These are phyloP conservation scores for Nesogale talazaci DNA, from an alignment of 2,113 vertebrate genomes.

Conservation along the genomic window DNA sequence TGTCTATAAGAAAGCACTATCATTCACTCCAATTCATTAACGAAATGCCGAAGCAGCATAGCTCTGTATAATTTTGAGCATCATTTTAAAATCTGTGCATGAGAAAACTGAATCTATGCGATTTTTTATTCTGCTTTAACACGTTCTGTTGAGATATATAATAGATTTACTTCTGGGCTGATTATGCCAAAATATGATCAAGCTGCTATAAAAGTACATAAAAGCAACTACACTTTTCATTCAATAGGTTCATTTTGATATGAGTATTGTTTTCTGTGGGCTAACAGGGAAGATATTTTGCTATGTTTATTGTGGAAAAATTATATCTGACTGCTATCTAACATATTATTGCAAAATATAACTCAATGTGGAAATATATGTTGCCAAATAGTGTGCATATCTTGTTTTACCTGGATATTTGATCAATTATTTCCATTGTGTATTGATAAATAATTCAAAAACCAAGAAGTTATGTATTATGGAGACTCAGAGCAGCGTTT, in stretches of 20 bases:
- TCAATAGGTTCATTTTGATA: slow-evolving; percentile 82
- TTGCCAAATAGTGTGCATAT: background rate
- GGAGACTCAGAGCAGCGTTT: background rate
- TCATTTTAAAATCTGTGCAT: slow-evolving; percentile 82
- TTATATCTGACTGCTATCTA: slow-evolving; percentile 75
- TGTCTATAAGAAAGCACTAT: slow-evolving; percentile 86
- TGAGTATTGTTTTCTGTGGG: slow-evolving; percentile 83
- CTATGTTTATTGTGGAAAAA: slow-evolving; percentile 79
- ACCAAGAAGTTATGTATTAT: background rate
- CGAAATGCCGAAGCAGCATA: slow-evolving; percentile 84
- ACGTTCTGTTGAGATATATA: slow-evolving; percentile 82
- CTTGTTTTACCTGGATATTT: background rate
- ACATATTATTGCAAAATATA: slow-evolving; percentile 75
- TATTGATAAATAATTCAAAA: background rate
- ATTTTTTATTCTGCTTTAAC: slow-evolving; percentile 83
- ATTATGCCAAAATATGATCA: slow-evolving; percentile 84
- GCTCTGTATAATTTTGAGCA: slow-evolving; percentile 83
- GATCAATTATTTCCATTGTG: background rate
- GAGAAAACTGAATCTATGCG: slow-evolving; percentile 78
- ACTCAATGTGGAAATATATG: slow-evolving; percentile 32
- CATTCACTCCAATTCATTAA: slow-evolving; percentile 87
- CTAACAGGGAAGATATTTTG: slow-evolving; percentile 79
- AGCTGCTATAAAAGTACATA: slow-evolving; percentile 79
- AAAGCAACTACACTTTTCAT: slow-evolving; percentile 83
- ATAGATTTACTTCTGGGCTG: slow-evolving; percentile 84